phyloP scores from a whole-genome alignment of 2,797 vertebrate genomes.

The Hippocampus kuda region DNA sequence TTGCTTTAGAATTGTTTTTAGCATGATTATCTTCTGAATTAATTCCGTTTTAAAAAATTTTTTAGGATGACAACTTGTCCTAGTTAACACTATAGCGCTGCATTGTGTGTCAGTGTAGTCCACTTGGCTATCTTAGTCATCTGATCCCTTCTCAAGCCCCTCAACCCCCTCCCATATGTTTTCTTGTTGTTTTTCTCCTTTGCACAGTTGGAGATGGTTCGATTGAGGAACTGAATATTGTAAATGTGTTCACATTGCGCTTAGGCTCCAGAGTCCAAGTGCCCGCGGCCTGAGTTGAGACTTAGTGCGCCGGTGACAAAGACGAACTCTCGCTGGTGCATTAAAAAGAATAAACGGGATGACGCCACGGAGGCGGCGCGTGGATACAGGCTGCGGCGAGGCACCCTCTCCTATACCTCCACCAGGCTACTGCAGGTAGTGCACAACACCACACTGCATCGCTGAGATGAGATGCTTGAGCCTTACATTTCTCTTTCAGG shows the following conservation, averaged over 20 bases:
- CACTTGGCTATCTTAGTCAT: no score
- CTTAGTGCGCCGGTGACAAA: neutral
- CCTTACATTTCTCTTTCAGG: neutral
- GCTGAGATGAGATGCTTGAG: neutral
- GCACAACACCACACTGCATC: neutral
- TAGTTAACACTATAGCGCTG: no score
- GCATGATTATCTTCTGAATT: no score
- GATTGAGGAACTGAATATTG: no score
- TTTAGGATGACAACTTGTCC: no score
- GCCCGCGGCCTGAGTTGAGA: neutral
- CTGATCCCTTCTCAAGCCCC: no score
- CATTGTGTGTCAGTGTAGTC: no score
- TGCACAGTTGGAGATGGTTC: no score
- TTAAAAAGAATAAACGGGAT: neutral
- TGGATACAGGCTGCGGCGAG: neutral
- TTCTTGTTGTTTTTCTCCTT: no score
- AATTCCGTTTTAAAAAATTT: no score
- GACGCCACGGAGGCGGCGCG: neutral
- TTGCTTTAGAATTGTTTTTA: no score
- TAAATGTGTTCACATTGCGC: neutral
- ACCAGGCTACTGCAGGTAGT: slow-evolving; percentile 1
- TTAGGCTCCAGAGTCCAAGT: neutral
- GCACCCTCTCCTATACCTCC: neutral
- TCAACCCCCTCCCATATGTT: no score
- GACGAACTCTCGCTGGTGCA: neutral